Base-by-base conservation (phyloP, 1,140 invertebrate species). In the Drosophila seguyi region DNA sequence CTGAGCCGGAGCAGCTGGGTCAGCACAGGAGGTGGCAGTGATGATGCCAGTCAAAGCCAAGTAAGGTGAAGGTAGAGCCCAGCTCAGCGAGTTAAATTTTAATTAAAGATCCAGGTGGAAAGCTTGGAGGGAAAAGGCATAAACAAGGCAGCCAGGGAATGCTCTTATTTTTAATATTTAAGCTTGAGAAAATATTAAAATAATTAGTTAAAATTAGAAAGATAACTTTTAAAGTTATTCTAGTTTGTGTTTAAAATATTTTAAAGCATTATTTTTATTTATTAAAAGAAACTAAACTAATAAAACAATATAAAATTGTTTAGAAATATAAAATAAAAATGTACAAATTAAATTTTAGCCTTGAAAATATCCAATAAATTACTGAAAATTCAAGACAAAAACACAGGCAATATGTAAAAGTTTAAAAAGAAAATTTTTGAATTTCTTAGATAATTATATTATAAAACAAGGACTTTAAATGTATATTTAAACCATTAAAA, bases 21-120 rank as follows among this genome's bases (percentile, higher is more conserved):
- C 68, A 69, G 41, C 68, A 48, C 68, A 42, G 75, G 75, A 67
- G 62, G 55, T 59, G 56, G 34, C 56, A 67, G 55, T n/a, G n/a
- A n/a, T 61, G 71, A 50, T 73, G 22, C 39, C 53, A 34, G 48
- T 31, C 36, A 36, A 41, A 57, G 52, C 25, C 20, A 16, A 38
- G 39, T 42, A 36, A 47, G 56, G 47, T 31, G 50, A 42, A 75
- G 63, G 50, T 55, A 77, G 50, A 53, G 53, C 18, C 34, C 58
- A 39, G 44, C 58, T 27, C 38, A 59, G 42, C 47, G 68, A 76
- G 69, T 83, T 79, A 76, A 87, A 69, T 88, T 79, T 87, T 88
- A 87, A 87, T 88, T 87, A 87, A 87, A 87, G 71, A 36, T 53
- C 16, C 25, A 59, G 52, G 18, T 38, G 53, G 53, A 48, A 71